Percentiles rank a stretch among this genome's conserved stretches.
Evolutionary conservation across 2,888 invertebrate species (phyloP).

Genomic region (Pasiphila rectangulata): DNA sequence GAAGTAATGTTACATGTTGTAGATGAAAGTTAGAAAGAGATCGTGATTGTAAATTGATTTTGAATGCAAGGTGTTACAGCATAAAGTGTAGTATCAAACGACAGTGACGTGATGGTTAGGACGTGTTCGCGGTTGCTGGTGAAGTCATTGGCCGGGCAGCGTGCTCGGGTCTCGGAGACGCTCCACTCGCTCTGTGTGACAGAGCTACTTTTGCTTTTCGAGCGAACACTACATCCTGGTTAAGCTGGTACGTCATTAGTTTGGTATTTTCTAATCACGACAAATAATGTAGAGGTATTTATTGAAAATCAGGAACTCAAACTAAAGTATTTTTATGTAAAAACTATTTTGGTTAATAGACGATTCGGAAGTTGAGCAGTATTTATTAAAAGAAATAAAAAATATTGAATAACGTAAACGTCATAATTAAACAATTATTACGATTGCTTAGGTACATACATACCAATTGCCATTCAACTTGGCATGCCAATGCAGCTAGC

Average conservation of each 20-base stretch:
- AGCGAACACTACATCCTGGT: constrained; percentile 69
- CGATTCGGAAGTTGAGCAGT: too few relatives aligned
- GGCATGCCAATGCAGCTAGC: too few relatives aligned
- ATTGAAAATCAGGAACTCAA: too few relatives aligned
- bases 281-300: constrained; percentile 41
- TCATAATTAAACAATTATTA: too few relatives aligned
- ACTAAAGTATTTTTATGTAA: too few relatives aligned
- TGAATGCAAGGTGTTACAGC: constrained; percentile 38
- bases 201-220: constrained; percentile 75
- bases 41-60: constrained; percentile 30
- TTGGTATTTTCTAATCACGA: constrained; percentile 68
- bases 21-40: constrained; percentile 36
- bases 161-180: constrained; percentile 56
- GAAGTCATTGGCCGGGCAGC: constrained; percentile 71
- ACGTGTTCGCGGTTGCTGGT: constrained; percentile 50
- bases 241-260: constrained; percentile 61
- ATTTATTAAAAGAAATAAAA: too few relatives aligned
- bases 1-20: constrained; percentile 47
- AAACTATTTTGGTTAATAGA: too few relatives aligned
- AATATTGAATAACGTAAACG: too few relatives aligned
- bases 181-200: constrained; percentile 63
- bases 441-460: too few relatives aligned
- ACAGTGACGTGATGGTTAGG: constrained; percentile 40
- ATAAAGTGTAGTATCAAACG: constrained; percentile 47
- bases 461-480: too few relatives aligned